phyloP scores from a whole-genome alignment of 2,797 vertebrate genomes.

The Spondyliosoma cantharus region DNA sequence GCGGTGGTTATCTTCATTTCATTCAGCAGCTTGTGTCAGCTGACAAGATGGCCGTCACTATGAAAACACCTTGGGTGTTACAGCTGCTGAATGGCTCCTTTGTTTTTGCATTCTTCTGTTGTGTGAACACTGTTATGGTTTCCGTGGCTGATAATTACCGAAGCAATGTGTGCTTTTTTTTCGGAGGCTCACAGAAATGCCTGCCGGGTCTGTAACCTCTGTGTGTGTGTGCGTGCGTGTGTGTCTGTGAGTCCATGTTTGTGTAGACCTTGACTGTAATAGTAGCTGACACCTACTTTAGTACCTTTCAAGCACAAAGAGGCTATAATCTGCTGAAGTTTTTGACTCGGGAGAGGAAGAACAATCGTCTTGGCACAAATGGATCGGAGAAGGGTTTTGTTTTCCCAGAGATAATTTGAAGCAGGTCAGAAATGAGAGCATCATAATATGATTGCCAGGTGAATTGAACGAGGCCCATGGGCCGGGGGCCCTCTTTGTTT shows the following conservation, averaged over 20 bases:
- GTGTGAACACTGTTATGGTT: slow-evolving; percentile 82
- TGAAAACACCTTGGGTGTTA: slow-evolving; percentile 81
- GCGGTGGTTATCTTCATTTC: slow-evolving; percentile 79
- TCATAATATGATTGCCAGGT: slow-evolving; percentile 78
- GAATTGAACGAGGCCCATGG: slow-evolving; percentile 72
- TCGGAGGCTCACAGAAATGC: slow-evolving; percentile 57
- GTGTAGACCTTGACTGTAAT: slow-evolving; percentile 76
- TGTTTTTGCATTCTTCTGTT: slow-evolving; percentile 83
- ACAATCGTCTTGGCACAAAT: slow-evolving; percentile 71
- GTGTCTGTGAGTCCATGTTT: slow-evolving; percentile 46
- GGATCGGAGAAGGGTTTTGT: slow-evolving; percentile 68
- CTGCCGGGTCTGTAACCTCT: slow-evolving; percentile 67
- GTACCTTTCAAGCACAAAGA: slow-evolving; percentile 77
- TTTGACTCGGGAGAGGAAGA: slow-evolving; percentile 62
- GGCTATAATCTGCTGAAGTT: slow-evolving; percentile 78
- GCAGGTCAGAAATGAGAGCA: slow-evolving; percentile 74
- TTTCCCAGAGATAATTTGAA: slow-evolving; percentile 80
- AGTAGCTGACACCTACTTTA: slow-evolving; percentile 79
- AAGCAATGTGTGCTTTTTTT: slow-evolving; percentile 66
- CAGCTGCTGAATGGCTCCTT: slow-evolving; percentile 79
- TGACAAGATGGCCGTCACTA: slow-evolving; percentile 77
- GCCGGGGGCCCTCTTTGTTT: slow-evolving; percentile 73
- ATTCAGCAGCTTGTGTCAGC: slow-evolving; percentile 73
- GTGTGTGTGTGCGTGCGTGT: slow-evolving; percentile 1
- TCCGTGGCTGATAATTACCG: slow-evolving; percentile 82